phyloP scores from a whole-genome alignment of 2,797 vertebrate genomes.

The Salarias fasciatus region DNA sequence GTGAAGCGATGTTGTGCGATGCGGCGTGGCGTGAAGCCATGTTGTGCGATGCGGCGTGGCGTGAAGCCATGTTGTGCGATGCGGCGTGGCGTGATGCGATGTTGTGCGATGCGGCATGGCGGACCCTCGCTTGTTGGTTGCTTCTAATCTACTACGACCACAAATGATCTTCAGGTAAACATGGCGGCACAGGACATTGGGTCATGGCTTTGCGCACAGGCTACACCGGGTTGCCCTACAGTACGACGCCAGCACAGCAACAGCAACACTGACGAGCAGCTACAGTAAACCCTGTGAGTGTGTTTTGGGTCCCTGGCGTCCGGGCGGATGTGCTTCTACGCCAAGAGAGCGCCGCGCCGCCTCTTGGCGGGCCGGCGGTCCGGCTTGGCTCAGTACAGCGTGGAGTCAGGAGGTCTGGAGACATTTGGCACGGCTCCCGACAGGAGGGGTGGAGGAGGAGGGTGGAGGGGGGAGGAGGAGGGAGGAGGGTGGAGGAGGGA shows the following conservation, averaged over 20 bases:
- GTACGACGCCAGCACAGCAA: slow-evolving; percentile 76
- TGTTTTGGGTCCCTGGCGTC: slow-evolving; percentile 73
- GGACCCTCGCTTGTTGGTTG: slow-evolving; percentile 52
- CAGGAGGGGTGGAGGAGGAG: neutral
- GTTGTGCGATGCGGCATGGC: no score
- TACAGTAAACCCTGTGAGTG: slow-evolving; percentile 83
- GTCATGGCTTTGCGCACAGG: slow-evolving; percentile 86
- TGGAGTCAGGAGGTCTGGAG: slow-evolving; percentile 78
- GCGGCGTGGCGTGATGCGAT: no score
- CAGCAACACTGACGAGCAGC: slow-evolving; percentile 76
- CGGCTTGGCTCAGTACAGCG: slow-evolving; percentile 84
- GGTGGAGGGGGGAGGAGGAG: slow-evolving; percentile 29
- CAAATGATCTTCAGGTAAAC: slow-evolving; percentile 78
- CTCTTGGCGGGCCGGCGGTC: slow-evolving; percentile 73
- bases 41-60: no score
- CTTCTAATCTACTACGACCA: slow-evolving; percentile 80
- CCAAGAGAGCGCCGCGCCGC: slow-evolving; percentile 61
- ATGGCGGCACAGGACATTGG: slow-evolving; percentile 74
- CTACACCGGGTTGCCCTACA: slow-evolving; percentile 81
- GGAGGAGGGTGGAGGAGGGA: slow-evolving; percentile 66
- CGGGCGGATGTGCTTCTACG: slow-evolving; percentile 76
- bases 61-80: no score
- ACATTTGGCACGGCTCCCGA: slow-evolving; percentile 86
- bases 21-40: no score
- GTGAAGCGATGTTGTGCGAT: no score